Conservation (phyloP, 2,888 invertebrate genomes). For the Antheraea yamamai region DNA sequence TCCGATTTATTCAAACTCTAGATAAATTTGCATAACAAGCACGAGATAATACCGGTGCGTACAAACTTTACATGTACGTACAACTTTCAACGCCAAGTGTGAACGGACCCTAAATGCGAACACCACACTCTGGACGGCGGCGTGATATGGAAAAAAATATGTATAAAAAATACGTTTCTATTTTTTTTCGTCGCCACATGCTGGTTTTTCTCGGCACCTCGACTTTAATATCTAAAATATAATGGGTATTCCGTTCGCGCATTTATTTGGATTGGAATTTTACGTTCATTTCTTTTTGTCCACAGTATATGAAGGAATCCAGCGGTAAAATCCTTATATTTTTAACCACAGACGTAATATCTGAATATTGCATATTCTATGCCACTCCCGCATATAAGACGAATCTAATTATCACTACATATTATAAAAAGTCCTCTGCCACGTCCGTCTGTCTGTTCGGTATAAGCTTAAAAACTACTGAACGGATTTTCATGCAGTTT, state of each 20-base stretch:
- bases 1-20: neutral
- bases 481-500: too few relatives aligned
- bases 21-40: neutral
- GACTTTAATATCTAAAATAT: slow-evolving; percentile 3
- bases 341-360: too few relatives aligned
- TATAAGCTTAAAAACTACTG: too few relatives aligned
- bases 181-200: slow-evolving; percentile 3
- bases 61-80: neutral
- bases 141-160: neutral
- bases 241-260: neutral
- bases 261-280: slow-evolving; percentile 5
- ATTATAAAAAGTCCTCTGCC: too few relatives aligned
- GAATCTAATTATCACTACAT: too few relatives aligned
- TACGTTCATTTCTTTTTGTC: too few relatives aligned
- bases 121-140: neutral
- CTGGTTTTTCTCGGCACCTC: neutral
- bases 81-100: neutral
- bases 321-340: too few relatives aligned
- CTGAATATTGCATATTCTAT: too few relatives aligned
- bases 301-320: too few relatives aligned
- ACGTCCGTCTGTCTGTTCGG: too few relatives aligned
- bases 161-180: neutral
- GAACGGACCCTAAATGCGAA: neutral
- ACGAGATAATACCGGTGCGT: neutral
- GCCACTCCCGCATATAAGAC: too few relatives aligned